Percentiles rank a stretch among this genome's conserved stretches.
These are phyloP conservation scores for Mustela nigripes DNA, from an alignment of 2,113 vertebrate species.

Conservation along the genomic window DNA sequence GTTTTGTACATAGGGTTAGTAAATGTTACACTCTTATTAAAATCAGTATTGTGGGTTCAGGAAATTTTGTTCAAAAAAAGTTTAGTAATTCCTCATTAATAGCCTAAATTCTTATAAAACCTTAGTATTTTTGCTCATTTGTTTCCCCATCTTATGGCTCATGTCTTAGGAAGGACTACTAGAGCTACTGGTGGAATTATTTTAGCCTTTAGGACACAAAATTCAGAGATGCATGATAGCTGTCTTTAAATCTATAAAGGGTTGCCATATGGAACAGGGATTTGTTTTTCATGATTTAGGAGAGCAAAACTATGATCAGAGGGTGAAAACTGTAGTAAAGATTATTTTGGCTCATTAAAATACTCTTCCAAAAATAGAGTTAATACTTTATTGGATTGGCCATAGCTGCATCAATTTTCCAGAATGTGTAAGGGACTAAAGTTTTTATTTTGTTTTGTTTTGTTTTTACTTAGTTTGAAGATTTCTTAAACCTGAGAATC, in stretches of 20 bases:
- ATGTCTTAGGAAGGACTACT: slow-evolving; percentile 3
- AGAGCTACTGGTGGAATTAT: slow-evolving; percentile 9
- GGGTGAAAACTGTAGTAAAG: slow-evolving; percentile 2
- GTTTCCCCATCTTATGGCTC: not conserved
- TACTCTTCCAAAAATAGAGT: slow-evolving; percentile 52
- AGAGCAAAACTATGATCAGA: slow-evolving; percentile 50
- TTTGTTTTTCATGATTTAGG: slow-evolving; percentile 40
- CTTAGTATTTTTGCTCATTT: slow-evolving; percentile 43
- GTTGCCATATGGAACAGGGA: not conserved
- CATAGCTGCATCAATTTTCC: slow-evolving; percentile 13
- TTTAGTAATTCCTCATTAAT: slow-evolving; percentile 22
- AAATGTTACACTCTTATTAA: slow-evolving; percentile 32
- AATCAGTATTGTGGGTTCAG: slow-evolving; percentile 32
- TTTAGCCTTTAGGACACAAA: slow-evolving; percentile 51
- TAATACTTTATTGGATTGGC: not conserved
- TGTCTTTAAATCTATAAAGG: slow-evolving; percentile 59
- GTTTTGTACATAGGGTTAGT: slow-evolving; percentile 7
- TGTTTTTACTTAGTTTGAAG: slow-evolving; percentile 5
- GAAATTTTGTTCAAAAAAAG: slow-evolving; percentile 40
- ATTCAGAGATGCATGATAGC: not conserved
- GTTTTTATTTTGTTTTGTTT: not conserved
- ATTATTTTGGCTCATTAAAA: slow-evolving; percentile 60
- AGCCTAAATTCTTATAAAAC: slow-evolving; percentile 18
- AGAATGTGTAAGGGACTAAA: slow-evolving; percentile 15
- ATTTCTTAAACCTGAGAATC: not conserved